Evolutionary conservation across 2,797 vertebrate species (phyloP).

Genomic region (Takifugu ocellatus): DNA sequence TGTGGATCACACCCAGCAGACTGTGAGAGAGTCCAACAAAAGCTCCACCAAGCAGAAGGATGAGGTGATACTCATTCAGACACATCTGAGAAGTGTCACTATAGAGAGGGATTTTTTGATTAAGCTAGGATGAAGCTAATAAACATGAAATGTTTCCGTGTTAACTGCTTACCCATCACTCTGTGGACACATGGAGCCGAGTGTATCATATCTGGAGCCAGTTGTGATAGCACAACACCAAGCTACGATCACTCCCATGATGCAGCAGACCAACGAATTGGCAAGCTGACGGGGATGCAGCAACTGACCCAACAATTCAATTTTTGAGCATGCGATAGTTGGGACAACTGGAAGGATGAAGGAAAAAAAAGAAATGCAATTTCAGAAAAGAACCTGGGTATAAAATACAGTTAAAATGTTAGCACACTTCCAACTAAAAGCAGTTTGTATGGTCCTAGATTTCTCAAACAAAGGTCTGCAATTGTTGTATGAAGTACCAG

Average conservation of each 20-base stretch:
- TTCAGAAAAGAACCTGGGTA: not conserved
- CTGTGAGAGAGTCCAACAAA: slow-evolving; percentile 91
- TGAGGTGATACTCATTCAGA: slow-evolving; percentile 90
- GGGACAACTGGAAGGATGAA: slow-evolving; percentile 81
- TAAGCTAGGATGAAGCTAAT: not conserved
- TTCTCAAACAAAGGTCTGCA: no score
- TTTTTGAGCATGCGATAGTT: slow-evolving; percentile 87
- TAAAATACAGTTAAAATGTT: no score
- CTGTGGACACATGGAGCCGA: slow-evolving; percentile 73
- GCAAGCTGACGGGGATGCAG: slow-evolving; percentile 88
- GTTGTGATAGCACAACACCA: slow-evolving; percentile 87
- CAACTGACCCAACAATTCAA: slow-evolving; percentile 86
- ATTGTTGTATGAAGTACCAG: no score
- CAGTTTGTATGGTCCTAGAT: no score
- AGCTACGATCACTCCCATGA: slow-evolving; percentile 85
- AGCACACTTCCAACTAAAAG: no score
- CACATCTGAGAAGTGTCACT: slow-evolving; percentile 64
- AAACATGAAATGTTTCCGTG: not conserved
- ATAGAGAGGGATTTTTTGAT: slow-evolving; percentile 12
- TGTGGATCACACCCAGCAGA: slow-evolving; percentile 86
- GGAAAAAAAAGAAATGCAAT: not conserved
- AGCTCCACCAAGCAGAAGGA: slow-evolving; percentile 86
- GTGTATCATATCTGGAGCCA: slow-evolving; percentile 80
- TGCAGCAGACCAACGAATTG: slow-evolving; percentile 80
- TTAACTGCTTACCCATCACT: slow-evolving; percentile 77